A percentile compares a stretch with the other conserved stretches of the same genome.
Evolutionary conservation across 2,113 vertebrate genomes (phyloP).

Genomic region (Oncorhynchus clarkii): DNA sequence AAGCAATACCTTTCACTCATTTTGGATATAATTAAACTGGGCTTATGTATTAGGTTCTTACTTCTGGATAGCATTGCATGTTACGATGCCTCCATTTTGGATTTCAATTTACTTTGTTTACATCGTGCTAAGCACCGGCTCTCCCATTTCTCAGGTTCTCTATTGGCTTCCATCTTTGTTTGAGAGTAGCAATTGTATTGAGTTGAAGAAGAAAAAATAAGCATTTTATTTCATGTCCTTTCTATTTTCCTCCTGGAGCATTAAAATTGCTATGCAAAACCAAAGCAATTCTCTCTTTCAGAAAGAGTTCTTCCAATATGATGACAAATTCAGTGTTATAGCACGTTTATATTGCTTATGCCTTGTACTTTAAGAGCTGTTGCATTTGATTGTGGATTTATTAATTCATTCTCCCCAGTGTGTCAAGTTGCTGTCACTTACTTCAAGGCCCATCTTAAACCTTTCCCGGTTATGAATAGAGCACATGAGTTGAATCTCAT

Average conservation of each 20-base stretch:
- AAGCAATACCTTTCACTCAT: not conserved
- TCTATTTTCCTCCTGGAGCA: not conserved
- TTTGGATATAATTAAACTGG: not conserved
- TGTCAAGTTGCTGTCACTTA: too few species aligned
- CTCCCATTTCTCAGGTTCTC: slow-evolving; percentile 38
- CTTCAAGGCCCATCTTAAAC: not conserved
- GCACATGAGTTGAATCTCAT: not conserved
- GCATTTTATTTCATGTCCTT: too few species aligned
- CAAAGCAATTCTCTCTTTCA: not conserved
- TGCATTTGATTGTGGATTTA: too few species aligned
- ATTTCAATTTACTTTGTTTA: slow-evolving; percentile 40
- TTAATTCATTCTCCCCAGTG: too few species aligned
- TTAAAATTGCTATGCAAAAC: not conserved
- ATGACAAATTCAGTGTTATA: not conserved
- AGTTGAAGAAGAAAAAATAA: not conserved
- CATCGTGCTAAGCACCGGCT: slow-evolving; percentile 9
- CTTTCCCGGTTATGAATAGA: not conserved
- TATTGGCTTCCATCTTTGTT: slow-evolving; percentile 10
- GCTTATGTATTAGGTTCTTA: not conserved
- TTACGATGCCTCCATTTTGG: slow-evolving; percentile 8
- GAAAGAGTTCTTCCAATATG: not conserved
- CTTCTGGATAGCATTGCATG: slow-evolving; percentile 24
- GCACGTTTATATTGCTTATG: not conserved
- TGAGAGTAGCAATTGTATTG: not conserved
- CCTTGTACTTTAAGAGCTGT: not conserved